Percentiles rank a stretch among this genome's conserved stretches.
Conservation (phyloP, 2,888 invertebrate genomes). For the Limnephilus auricula region DNA sequence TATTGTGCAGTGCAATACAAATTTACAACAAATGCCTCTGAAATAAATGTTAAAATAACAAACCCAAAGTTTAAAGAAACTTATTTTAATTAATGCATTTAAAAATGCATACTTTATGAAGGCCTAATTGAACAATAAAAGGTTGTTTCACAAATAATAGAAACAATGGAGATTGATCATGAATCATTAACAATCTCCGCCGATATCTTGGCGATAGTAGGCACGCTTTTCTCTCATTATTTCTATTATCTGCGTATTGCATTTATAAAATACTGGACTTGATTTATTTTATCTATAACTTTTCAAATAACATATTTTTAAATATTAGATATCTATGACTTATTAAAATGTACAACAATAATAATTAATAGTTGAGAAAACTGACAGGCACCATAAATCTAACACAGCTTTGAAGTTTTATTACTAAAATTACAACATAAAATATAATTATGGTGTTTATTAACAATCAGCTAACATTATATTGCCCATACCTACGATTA, state of each 20-base stretch:
- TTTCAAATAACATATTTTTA: not conserved
- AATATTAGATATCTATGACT: not conserved
- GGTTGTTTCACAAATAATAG: not conserved
- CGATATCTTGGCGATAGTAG: too few relatives aligned
- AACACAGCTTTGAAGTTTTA: conserved; percentile 43
- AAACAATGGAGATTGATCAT: too few relatives aligned
- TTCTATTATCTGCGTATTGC: too few relatives aligned
- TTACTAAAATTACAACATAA: conserved; percentile 21
- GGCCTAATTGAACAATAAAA: not conserved
- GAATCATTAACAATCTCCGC: too few relatives aligned
- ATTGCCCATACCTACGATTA: not conserved
- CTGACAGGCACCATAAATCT: conserved; percentile 19
- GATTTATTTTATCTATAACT: not conserved
- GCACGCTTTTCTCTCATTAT: too few relatives aligned
- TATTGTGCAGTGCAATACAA: not conserved
- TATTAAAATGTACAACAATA: not conserved
- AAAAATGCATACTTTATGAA: not conserved
- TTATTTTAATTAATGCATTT: not conserved
- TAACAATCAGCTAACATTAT: not conserved
- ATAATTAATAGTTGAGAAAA: not conserved
- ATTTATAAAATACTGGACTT: not conserved
- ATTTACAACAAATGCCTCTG: not conserved
- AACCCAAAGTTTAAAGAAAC: not conserved
- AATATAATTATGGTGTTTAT: conserved; percentile 12
- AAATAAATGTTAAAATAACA: not conserved